phyloP scores from a whole-genome alignment of 1,140 invertebrate genomes.

The Araneus ventricosus region DNA sequence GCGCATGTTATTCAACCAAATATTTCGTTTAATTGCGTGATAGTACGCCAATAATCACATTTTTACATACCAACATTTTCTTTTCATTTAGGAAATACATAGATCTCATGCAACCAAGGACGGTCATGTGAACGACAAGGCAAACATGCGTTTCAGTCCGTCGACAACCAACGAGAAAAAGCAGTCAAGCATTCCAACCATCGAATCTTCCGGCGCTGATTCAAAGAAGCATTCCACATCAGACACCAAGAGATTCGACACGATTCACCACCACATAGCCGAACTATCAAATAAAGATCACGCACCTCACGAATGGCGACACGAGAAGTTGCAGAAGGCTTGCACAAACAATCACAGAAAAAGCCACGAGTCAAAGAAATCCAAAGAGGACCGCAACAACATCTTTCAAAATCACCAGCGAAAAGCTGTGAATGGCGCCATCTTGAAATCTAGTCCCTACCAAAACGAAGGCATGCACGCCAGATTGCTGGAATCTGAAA shows the following conservation, averaged over 20 bases:
- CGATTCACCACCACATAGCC: background rate
- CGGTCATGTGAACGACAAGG: background rate
- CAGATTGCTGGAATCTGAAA: conserved; percentile 71
- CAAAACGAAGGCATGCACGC: conserved; percentile 78
- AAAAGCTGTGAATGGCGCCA: conserved; percentile 41
- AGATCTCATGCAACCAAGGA: conserved; percentile 13
- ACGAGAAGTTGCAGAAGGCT: conserved; percentile 63
- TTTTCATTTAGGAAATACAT: background rate
- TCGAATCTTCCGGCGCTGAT: background rate
- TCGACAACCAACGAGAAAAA: conserved; percentile 39
- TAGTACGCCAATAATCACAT: no score
- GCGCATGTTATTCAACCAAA: no score
- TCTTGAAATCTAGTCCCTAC: conserved; percentile 9
- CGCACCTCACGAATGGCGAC: conserved; percentile 52
- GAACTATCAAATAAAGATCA: background rate
- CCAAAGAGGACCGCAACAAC: background rate
- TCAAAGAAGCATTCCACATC: background rate
- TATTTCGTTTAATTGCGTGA: no score
- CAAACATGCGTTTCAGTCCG: conserved; percentile 44
- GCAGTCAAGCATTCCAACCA: background rate
- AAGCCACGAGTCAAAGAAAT: conserved; percentile 53
- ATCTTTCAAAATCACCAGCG: conserved; percentile 33
- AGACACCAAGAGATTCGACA: background rate
- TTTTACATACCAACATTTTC: no score
- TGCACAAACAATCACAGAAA: conserved; percentile 64